Evolutionary conservation across 2,113 vertebrate genomes (phyloP).

Genomic region (Pachypanchax playfairii): DNA sequence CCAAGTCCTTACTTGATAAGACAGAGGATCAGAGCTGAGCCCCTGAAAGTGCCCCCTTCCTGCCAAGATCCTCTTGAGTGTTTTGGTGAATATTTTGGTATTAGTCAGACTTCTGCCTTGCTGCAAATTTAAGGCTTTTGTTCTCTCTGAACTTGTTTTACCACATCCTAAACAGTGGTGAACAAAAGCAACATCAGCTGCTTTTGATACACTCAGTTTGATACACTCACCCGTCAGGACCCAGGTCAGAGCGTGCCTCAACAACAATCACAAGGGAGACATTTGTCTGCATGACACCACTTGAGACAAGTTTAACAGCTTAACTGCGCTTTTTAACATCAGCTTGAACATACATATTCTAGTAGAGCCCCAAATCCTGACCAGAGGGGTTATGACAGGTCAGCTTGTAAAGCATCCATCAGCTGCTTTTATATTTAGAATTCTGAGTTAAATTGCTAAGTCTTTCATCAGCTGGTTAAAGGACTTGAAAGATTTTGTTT

Average conservation of each 20-base stretch:
- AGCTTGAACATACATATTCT: slow-evolving; percentile 35
- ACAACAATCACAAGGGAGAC: slow-evolving; percentile 18
- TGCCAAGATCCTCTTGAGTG: neutral
- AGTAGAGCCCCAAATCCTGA: slow-evolving; percentile 38
- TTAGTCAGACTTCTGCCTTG: neutral
- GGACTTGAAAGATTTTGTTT: slow-evolving; percentile 3
- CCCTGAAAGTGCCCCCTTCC: slow-evolving; percentile 16
- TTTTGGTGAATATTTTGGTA: slow-evolving; percentile 1
- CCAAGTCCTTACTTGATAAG: slow-evolving; percentile 52
- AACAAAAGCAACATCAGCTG: too few relatives aligned
- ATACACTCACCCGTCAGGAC: neutral
- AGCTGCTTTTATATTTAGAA: slow-evolving; percentile 73
- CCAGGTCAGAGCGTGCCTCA: neutral
- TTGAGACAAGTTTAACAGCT: slow-evolving; percentile 43
- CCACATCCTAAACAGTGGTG: too few relatives aligned
- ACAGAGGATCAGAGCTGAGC: slow-evolving; percentile 37
- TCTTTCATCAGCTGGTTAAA: too few relatives aligned
- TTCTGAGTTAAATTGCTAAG: too few relatives aligned
- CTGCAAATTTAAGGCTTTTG: neutral
- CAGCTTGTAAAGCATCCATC: slow-evolving; percentile 63
- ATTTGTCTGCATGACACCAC: slow-evolving; percentile 49
- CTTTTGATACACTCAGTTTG: too few relatives aligned
- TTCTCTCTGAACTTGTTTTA: too few relatives aligned
- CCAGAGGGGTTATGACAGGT: slow-evolving; percentile 46
- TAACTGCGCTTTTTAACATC: slow-evolving; percentile 50